Conservation (phyloP, 2,888 invertebrate genomes). For the Drosophila macrothrix region DNA sequence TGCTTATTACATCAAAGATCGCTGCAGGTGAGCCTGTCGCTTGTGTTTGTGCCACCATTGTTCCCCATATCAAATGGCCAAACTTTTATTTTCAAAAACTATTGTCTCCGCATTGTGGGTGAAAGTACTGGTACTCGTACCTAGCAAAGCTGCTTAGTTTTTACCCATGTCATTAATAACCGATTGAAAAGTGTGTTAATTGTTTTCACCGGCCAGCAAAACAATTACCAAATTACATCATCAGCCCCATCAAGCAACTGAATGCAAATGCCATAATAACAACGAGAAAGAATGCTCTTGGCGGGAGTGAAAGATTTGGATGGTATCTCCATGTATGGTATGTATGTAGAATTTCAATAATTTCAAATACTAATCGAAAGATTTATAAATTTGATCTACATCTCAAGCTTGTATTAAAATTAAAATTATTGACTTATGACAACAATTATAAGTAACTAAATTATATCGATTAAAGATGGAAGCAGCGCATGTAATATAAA, state of each 20-base stretch:
- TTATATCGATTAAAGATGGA: too few relatives aligned
- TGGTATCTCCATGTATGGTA: too few relatives aligned
- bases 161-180: conserved; percentile 63
- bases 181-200: conserved; percentile 70
- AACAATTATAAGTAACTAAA: not conserved
- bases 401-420: not conserved
- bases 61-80: conserved; percentile 55
- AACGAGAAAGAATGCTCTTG: not conserved
- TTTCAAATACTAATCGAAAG: not conserved
- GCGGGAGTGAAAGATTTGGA: not conserved
- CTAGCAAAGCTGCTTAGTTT: conserved; percentile 41
- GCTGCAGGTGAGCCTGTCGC: conserved; percentile 62
- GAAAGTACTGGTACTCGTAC: conserved; percentile 53
- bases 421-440: not conserved
- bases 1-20: conserved; percentile 56
- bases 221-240: conserved; percentile 68
- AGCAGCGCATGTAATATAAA: too few relatives aligned
- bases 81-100: conserved; percentile 59
- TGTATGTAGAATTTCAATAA: not conserved
- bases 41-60: conserved; percentile 57
- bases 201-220: conserved; percentile 38
- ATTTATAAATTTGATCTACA: not conserved
- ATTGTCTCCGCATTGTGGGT: conserved; percentile 65
- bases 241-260: conserved; percentile 15
- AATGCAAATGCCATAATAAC: conserved; percentile 25